Percentiles rank a stretch among this genome's conserved stretches.
Evolutionary conservation across 2,888 invertebrate species (phyloP).

Genomic region (Meghimatium bilineatum): DNA sequence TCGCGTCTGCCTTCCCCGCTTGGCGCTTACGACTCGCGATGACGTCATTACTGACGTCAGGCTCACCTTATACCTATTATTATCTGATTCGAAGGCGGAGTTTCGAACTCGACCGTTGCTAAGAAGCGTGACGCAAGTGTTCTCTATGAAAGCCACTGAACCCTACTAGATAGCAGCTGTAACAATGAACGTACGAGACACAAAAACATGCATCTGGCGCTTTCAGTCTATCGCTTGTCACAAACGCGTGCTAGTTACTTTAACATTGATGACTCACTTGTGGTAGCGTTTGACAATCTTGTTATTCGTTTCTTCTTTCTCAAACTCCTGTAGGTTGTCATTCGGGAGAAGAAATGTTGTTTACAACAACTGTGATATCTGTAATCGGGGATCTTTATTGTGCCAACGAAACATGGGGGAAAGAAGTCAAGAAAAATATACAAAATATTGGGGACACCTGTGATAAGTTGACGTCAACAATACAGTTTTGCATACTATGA

Average conservation of each 20-base stretch:
- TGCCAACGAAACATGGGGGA: too few relatives aligned
- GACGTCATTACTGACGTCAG: slow-evolving; percentile 58
- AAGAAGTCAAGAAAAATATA: too few relatives aligned
- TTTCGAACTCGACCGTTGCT: slow-evolving; percentile 71
- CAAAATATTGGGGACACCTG: too few relatives aligned
- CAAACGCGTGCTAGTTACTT: slow-evolving; percentile 2
- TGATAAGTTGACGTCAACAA: too few relatives aligned
- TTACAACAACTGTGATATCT: not conserved
- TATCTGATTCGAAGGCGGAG: slow-evolving; percentile 61
- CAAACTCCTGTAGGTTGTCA: too few relatives aligned
- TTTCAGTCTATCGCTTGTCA: not conserved
- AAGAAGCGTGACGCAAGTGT: slow-evolving; percentile 55
- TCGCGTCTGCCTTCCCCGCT: slow-evolving; percentile 53
- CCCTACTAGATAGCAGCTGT: not conserved
- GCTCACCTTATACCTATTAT: slow-evolving; percentile 50
- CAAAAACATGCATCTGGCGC: not conserved
- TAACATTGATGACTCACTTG: not conserved
- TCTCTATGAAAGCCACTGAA: not conserved
- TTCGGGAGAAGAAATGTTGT: too few relatives aligned
- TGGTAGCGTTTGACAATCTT: not conserved
- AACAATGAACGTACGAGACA: slow-evolving; percentile 17
- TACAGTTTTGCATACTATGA: too few relatives aligned
- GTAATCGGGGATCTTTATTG: not conserved
- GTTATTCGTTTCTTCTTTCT: not conserved
- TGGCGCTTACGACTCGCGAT: slow-evolving; percentile 51